Evolutionary conservation across 2,113 vertebrate species (phyloP), one percentile per base, ranked within the genome.

Genomic region (Lonchura striata): DNA sequence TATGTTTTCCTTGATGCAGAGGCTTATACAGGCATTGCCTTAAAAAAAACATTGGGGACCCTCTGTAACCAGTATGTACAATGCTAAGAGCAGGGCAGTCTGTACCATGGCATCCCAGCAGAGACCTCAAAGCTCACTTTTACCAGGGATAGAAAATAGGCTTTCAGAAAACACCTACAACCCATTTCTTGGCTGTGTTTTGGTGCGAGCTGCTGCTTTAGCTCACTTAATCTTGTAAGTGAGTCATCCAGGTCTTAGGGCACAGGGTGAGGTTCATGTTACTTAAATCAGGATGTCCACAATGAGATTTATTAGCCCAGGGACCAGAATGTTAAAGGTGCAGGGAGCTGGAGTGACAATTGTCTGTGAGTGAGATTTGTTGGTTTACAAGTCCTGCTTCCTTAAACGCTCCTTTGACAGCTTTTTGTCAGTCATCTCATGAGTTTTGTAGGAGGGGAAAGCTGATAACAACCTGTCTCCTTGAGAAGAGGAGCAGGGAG

Each of bases 361-460:
- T 91, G 42, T 54, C 23, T 42, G 24, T 61, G 57, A 68, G 44
- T 2, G 2, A 94, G 59, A 78, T 92, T 68, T 82, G 77, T 64
- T 71, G 35, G 30, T 90, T 97, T 97, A 78, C 52, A 90, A 82
- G 23, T 80, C 54, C 91, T 82, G 87, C 50, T 94, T 88, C 85
- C 65, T 53, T 88, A 70, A 96, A 56, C 0, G 1, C 47, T 77
- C 52, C 30, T 96, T 63, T 94, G 72, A 78, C 79, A 61, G 78
- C 86, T 96, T 92, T 90, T 82, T 94, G 91, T 90, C 94, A 92
- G 92, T 56, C 64, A 37, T 87, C 75, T 94, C 80, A 42, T 90
- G 72, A 44, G 70, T 78, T 95, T 94, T 68, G 95, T 57, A 66
- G 82, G 93, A 95, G 65, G 27, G 11, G 47, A 89, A 95, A 70